Conservation (phyloP, 2,113 vertebrate species). For the Mionectes macconnelli region DNA sequence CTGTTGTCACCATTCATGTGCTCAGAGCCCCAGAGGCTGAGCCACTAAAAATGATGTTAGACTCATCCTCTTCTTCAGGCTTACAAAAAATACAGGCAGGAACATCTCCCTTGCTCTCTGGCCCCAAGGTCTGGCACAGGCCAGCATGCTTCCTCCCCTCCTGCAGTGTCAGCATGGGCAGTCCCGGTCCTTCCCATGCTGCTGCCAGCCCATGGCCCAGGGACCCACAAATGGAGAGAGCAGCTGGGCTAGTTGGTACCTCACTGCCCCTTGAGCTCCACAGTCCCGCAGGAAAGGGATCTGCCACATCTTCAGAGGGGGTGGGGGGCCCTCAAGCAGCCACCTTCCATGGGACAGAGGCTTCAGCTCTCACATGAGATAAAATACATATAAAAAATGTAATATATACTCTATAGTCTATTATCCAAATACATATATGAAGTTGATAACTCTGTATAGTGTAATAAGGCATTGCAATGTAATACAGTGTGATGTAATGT, state of each 20-base stretch:
- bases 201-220: not conserved
- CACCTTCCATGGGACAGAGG: not conserved
- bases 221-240: fast-evolving
- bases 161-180: fast-evolving
- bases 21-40: not conserved
- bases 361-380: not conserved
- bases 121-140: not conserved
- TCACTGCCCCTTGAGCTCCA: not conserved
- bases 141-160: not conserved
- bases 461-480: not conserved
- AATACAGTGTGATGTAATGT: not conserved
- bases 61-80: not conserved
- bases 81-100: not conserved
- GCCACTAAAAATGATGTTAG: not conserved
- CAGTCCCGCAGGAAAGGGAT: not conserved
- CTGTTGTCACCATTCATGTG: not conserved
- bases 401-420: not conserved
- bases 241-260: not conserved
- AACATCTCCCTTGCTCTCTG: not conserved
- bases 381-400: too few species aligned
- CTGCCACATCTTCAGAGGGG: not conserved
- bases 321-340: fast-evolving
- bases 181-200: fast-evolving
- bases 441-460: not conserved
- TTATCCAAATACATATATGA: not conserved